A percentile compares a stretch with the other conserved stretches of the same genome.
phyloP scores from a whole-genome alignment of 2,888 invertebrate genomes.

The Muschampia plurimacula region DNA sequence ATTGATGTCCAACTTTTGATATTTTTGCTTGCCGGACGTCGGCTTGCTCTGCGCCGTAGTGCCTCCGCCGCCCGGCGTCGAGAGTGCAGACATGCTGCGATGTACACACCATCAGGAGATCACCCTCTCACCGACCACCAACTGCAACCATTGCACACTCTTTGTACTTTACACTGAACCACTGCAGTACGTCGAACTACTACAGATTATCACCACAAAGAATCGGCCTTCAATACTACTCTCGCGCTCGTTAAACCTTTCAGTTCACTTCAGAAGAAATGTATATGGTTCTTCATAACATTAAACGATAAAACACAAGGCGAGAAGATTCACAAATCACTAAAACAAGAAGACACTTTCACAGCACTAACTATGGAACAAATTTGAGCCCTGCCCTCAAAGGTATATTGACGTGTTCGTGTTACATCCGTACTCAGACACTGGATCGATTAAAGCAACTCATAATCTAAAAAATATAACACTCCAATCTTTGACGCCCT shows the following conservation, averaged over 20 bases:
- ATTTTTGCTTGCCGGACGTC: conserved; percentile 95
- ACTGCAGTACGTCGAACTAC: conserved; percentile 49
- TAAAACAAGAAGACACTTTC: conserved; percentile 69
- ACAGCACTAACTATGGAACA: conserved; percentile 68
- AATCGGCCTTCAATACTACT: conserved; percentile 56
- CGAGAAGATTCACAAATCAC: conserved; percentile 49
- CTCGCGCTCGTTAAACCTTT: conserved; percentile 9
- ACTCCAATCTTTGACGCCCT: conserved; percentile 48
- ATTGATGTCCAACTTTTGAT: conserved; percentile 99
- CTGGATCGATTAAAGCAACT: conserved; percentile 75
- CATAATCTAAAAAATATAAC: conserved; percentile 49
- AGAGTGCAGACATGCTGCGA: conserved; percentile 98
- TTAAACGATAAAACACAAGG: not conserved
- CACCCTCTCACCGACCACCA: conserved; percentile 83
- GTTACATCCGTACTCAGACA: conserved; percentile 79
- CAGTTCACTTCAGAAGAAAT: conserved; percentile 6
- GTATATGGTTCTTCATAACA: not conserved
- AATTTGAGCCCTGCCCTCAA: conserved; percentile 77
- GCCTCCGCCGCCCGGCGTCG: conserved; percentile 90
- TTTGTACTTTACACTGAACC: conserved; percentile 53
- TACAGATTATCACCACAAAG: conserved; percentile 50
- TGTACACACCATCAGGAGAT: conserved; percentile 93
- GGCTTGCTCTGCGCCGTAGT: conserved; percentile 85
- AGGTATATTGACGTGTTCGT: conserved; percentile 85
- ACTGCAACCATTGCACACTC: conserved; percentile 71